Conservation (phyloP, 2,113 vertebrate species). For the Cynopterus brachyotis region DNA sequence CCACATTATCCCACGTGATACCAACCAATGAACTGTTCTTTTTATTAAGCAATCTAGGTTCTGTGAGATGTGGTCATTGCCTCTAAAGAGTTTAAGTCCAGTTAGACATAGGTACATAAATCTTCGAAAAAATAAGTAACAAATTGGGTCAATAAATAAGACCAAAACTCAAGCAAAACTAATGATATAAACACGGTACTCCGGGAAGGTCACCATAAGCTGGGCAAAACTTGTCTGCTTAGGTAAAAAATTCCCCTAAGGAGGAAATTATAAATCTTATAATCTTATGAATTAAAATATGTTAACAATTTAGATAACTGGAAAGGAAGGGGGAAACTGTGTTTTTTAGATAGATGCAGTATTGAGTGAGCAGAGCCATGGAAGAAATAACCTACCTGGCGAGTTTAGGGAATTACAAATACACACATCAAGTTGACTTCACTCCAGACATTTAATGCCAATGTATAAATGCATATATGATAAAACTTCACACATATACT, state of each 20-base stretch:
- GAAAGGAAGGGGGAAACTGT: background rate
- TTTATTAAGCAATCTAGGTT: background rate
- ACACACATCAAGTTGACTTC: background rate
- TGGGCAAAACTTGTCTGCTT: background rate
- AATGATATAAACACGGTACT: background rate
- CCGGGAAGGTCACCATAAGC: background rate
- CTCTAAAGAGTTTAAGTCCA: background rate
- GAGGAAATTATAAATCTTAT: background rate
- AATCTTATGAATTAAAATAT: background rate
- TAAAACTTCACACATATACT: background rate
- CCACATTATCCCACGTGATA: background rate
- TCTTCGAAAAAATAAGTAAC: background rate
- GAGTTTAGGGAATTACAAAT: background rate
- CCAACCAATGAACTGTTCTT: background rate
- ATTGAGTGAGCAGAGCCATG: background rate
- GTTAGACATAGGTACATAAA: background rate
- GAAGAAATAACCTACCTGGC: background rate
- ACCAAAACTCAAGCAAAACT: background rate
- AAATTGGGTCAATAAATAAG: background rate
- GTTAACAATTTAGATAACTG: background rate
- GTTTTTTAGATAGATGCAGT: background rate
- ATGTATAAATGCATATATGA: too few species aligned
- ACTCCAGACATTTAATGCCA: background rate
- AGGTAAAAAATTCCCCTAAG: background rate
- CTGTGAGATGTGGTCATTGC: background rate